Conservation (phyloP, 2,888 invertebrate genomes). For the Hecatera dysodea region DNA sequence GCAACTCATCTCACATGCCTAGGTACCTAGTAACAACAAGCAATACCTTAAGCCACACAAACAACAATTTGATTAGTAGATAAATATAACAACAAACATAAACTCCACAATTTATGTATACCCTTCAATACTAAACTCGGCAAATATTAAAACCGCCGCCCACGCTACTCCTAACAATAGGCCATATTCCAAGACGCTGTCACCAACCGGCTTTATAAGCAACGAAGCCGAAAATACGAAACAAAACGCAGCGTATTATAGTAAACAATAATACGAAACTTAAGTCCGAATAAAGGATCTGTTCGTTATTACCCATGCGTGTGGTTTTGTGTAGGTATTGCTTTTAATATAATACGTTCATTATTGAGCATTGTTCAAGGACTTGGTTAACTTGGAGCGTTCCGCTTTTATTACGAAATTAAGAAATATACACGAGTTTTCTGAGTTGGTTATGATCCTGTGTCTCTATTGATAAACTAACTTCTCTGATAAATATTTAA, state of each 20-base stretch:
- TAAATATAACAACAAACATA: conserved; percentile 21
- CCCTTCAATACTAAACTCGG: conserved; percentile 44
- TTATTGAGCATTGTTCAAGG: conserved; percentile 38
- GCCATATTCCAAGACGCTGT: conserved; percentile 52
- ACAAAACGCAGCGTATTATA: conserved; percentile 60
- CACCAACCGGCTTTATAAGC: conserved; percentile 53
- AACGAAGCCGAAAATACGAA: conserved; percentile 56
- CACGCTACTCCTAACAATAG: conserved; percentile 58
- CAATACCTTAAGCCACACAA: background rate
- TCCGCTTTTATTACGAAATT: background rate
- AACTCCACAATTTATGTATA: conserved; percentile 37
- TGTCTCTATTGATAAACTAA: background rate
- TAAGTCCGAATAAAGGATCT: conserved; percentile 52
- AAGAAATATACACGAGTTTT: background rate
- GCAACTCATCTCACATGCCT: too few relatives aligned
- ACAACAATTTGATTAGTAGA: background rate
- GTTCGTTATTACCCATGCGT: conserved; percentile 54
- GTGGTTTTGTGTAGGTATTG: conserved; percentile 19
- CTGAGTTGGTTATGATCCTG: too few relatives aligned
- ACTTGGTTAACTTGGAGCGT: conserved; percentile 1
- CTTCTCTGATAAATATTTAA: background rate
- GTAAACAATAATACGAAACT: conserved; percentile 62
- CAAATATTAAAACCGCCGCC: conserved; percentile 55
- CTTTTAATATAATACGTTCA: conserved; percentile 22
- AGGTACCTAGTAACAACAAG: background rate